Percentiles rank a stretch among this genome's conserved stretches.
phyloP scores from a whole-genome alignment of 2,888 invertebrate species.

The Tenodera sinensis region DNA sequence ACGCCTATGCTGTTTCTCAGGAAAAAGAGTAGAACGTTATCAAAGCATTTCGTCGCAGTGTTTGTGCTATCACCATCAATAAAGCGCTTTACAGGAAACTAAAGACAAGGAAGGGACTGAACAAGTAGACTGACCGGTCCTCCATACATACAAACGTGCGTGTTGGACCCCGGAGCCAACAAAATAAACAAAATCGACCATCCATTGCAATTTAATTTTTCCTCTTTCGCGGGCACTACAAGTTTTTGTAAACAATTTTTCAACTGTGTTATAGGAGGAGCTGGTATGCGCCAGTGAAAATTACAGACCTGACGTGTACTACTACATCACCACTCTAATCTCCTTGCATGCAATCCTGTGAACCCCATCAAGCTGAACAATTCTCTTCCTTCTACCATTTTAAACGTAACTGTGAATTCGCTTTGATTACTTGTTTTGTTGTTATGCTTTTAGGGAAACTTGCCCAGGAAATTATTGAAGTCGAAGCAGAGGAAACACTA shows the following conservation, averaged over 20 bases:
- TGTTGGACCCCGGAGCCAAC: not conserved
- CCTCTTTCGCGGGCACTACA: slow-evolving; percentile 2
- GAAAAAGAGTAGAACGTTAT: too few species aligned
- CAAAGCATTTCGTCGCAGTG: too few species aligned
- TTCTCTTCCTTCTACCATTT: not conserved
- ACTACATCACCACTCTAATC: not conserved
- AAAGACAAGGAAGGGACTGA: not conserved
- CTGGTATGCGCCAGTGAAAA: slow-evolving; percentile 7
- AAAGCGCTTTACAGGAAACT: not conserved
- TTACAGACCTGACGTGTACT: not conserved
- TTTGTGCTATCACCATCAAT: not conserved
- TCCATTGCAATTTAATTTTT: slow-evolving; percentile 12
- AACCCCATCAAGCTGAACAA: not conserved
- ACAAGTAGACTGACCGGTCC: not conserved
- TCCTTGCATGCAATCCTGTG: not conserved
- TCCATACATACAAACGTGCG: not conserved
- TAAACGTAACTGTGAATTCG: not conserved
- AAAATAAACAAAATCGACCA: not conserved
- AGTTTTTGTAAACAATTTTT: slow-evolving; percentile 16
- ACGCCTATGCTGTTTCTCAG: too few species aligned
- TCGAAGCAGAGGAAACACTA: not conserved
- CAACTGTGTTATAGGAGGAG: not conserved
- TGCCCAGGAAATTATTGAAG: not conserved
- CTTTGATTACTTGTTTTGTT: not conserved
- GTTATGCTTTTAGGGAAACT: not conserved